A percentile compares a stretch with the other conserved stretches of the same genome.
phyloP scores from a whole-genome alignment of 1,140 invertebrate genomes.

The Limonius californicus region DNA sequence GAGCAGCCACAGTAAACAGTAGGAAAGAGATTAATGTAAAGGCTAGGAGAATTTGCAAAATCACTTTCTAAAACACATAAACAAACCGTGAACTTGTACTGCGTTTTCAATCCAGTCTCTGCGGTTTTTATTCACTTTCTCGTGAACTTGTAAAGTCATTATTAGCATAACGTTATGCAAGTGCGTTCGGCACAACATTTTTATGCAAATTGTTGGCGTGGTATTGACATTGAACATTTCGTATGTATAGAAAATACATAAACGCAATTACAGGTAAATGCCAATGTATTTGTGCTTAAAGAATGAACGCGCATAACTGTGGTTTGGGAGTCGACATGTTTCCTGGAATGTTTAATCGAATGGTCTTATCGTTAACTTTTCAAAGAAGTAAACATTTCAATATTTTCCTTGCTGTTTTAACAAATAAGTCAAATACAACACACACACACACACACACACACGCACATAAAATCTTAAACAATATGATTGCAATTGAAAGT shows the following conservation, averaged over 20 bases:
- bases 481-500: too few species aligned
- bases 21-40: background rate
- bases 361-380: too few species aligned
- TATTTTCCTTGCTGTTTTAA: too few species aligned
- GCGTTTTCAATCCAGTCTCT: background rate
- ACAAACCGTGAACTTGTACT: constrained; percentile 1
- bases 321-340: too few species aligned
- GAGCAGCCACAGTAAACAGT: too few species aligned
- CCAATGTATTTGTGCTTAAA: too few species aligned
- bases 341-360: too few species aligned
- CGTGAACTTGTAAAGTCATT: constrained; percentile 11
- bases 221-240: background rate
- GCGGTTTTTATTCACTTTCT: constrained; percentile 9
- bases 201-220: constrained; percentile 2
- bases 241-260: constrained; percentile 5
- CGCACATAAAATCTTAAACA: too few species aligned
- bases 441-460: too few species aligned
- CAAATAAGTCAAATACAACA: too few species aligned
- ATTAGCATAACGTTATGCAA: constrained; percentile 14
- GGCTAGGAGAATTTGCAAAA: background rate
- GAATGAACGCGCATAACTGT: too few species aligned
- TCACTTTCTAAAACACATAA: background rate
- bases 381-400: too few species aligned
- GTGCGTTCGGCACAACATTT: constrained; percentile 5
- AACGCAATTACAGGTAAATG: background rate